A percentile compares a stretch with the other conserved stretches of the same genome.
Evolutionary conservation across 2,113 vertebrate species (phyloP).

Genomic region (Myiozetetes cayanensis): DNA sequence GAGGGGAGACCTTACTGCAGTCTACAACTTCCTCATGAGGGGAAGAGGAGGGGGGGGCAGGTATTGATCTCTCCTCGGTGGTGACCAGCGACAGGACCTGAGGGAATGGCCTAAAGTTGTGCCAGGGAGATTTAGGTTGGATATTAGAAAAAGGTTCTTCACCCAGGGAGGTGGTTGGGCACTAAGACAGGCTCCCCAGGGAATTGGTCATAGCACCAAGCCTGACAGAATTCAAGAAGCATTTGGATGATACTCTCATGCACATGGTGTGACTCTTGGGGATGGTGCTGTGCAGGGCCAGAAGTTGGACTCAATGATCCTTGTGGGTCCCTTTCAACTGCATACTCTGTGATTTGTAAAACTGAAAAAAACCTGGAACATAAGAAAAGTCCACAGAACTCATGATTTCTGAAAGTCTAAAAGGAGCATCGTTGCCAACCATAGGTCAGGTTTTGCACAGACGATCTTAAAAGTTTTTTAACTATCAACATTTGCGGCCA

Average conservation of each 20-base stretch:
- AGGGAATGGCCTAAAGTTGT: neutral
- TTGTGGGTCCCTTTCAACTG: neutral
- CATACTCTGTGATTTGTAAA: neutral
- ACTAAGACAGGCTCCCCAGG: neutral
- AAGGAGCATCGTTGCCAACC: neutral
- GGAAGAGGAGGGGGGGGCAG: neutral
- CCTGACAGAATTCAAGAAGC: neutral
- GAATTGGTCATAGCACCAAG: neutral
- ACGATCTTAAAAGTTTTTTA: neutral
- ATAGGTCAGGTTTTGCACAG: neutral
- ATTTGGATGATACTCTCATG: neutral
- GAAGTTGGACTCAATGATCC: neutral
- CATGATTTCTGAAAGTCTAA: neutral
- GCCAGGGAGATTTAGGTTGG: neutral
- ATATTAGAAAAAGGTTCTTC: neutral
- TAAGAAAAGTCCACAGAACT: neutral
- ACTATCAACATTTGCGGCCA: neutral
- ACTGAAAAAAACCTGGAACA: neutral
- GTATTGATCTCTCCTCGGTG: neutral
- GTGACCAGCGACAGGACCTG: neutral
- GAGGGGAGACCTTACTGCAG: neutral
- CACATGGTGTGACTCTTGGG: neutral
- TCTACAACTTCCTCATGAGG: neutral
- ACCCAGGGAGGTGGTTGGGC: neutral
- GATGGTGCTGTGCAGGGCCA: neutral